Percentiles rank a stretch among this genome's conserved stretches.
Evolutionary conservation across 2,113 vertebrate species (phyloP).

Genomic region (Tursiops truncatus): DNA sequence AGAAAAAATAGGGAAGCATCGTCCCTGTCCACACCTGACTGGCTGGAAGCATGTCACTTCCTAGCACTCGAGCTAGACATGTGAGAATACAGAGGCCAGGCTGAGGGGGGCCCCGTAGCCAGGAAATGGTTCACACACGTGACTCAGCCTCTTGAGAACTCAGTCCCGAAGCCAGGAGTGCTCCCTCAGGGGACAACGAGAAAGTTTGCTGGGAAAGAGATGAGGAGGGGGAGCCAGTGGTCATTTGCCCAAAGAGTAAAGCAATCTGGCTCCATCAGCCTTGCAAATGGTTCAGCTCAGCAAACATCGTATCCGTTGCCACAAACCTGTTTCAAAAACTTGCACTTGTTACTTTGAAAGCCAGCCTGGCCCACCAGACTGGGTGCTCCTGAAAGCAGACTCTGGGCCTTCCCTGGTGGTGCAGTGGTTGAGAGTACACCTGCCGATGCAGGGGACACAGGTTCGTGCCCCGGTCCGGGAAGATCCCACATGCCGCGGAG

Average conservation of each 20-base stretch:
- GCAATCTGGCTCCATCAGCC: background rate
- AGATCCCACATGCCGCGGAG: too few relatives aligned
- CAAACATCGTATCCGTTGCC: background rate
- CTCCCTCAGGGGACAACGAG: background rate
- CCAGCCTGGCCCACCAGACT: background rate
- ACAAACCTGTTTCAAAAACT: background rate
- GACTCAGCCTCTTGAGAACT: background rate
- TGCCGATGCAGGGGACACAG: too few relatives aligned
- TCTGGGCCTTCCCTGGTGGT: background rate
- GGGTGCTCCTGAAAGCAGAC: background rate
- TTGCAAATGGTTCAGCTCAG: background rate
- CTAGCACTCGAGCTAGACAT: background rate
- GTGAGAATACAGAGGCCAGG: background rate
- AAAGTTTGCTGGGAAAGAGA: background rate
- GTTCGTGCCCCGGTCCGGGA: too few relatives aligned
- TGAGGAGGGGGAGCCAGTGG: background rate
- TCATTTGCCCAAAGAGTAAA: background rate
- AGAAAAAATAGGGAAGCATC: background rate
- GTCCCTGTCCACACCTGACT: background rate
- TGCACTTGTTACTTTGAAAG: background rate
- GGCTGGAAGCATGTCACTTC: background rate
- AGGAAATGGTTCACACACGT: background rate
- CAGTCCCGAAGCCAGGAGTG: background rate
- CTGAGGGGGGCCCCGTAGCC: background rate
- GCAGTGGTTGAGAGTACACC: too few relatives aligned